Base-by-base conservation (phyloP, 1,140 invertebrate genomes). In the Saccostrea echinata region DNA sequence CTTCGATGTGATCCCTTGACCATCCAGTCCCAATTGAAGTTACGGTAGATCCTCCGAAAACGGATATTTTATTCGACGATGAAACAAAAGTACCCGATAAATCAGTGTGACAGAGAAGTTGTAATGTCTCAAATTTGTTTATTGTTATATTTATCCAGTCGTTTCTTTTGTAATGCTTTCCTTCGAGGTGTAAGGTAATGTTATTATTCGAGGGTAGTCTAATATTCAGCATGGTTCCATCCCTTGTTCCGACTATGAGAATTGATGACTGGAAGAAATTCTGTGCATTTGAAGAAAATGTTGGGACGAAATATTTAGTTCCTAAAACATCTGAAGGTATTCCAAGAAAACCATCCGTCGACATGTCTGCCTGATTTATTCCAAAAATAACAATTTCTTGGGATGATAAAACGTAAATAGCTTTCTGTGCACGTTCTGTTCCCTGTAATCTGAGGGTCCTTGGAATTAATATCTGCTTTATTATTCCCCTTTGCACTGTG, bases 311-410 rank as follows among this genome's bases (percentile, higher is more conserved):
- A n/a, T n/a, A n/a, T n/a, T 91, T 86, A 9, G 51, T 89, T 21
- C 91, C 92, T 13, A 93, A 71, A 0, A 91, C 90, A 68, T 93
- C 89, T 2, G 84, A 84, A 3, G 93, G 93, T n/a, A 93, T 81
- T 11, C 91, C 92, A 24, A 93, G 83, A 85, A 90, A 93, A 12
- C 88, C 92, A 85, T 93, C 92, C 2, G 85, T 91, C 0, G 92
- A 90, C 30, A 87, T 87, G 6, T n/a, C 76, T 35, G 90, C 87
- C 53, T 90, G 91, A 87, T 92, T 93, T 4, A 90, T n/a, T n/a
- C n/a, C n/a, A n/a, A n/a, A n/a, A n/a, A n/a, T n/a, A n/a, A n/a
- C n/a, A n/a, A n/a, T n/a, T 27, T 91, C 90, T 21, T 88, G 84
- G 9, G 88, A 86, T 35, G 92, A 82, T 21, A 51, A 16, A 3